A percentile compares a stretch with the other conserved stretches of the same genome.
These are phyloP conservation scores for Psittacula echo DNA, from an alignment of 2,797 vertebrate species.

Conservation along the genomic window DNA sequence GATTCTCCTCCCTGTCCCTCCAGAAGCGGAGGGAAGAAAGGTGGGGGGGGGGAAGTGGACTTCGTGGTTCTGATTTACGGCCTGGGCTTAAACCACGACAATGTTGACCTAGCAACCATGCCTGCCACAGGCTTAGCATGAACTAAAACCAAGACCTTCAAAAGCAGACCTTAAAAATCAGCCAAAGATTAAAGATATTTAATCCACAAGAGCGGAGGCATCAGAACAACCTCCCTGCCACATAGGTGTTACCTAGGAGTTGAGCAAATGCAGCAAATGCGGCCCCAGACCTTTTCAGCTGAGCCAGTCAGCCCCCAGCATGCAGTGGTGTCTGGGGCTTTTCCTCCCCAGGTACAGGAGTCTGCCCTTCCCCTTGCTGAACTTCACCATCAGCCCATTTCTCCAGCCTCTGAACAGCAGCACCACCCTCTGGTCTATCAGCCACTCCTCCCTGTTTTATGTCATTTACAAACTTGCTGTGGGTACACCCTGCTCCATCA, in stretches of 20 bases:
- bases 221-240: not conserved
- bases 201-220: not conserved
- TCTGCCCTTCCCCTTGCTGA: not conserved
- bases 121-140: not conserved
- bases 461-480: not conserved
- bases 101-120: not conserved
- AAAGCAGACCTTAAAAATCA: not conserved
- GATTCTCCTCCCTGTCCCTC: too few species aligned
- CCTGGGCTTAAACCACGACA: too few species aligned
- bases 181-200: not conserved
- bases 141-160: not conserved
- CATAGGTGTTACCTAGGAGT: not conserved
- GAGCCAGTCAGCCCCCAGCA: not conserved
- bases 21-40: too few species aligned
- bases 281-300: not conserved
- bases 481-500: not conserved
- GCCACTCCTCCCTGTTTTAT: not conserved
- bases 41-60: too few species aligned
- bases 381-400: rapidly evolving
- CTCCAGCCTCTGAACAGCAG: not conserved
- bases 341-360: not conserved
- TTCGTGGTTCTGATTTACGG: too few species aligned
- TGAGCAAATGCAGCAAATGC: not conserved
- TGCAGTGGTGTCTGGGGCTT: not conserved
- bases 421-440: not conserved